Conservation (phyloP, 2,797 vertebrate genomes). For the Sciurus vulgaris region DNA sequence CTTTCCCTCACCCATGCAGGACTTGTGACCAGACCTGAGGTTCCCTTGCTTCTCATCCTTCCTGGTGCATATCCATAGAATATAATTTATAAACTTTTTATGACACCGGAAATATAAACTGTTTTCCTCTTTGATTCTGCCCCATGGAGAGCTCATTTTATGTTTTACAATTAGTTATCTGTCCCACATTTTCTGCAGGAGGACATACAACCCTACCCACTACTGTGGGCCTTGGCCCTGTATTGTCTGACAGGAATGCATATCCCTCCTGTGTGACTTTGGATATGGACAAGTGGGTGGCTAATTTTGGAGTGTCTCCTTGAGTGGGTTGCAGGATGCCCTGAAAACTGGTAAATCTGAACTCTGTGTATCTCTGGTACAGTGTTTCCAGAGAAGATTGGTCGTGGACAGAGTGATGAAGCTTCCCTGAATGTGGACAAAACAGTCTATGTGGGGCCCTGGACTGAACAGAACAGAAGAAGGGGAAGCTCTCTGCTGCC, state of each 20-base stretch:
- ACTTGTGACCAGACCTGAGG: no score
- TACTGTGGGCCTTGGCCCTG: background rate
- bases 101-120: background rate
- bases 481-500: no score
- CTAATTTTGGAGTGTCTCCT: background rate
- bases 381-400: background rate
- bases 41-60: background rate
- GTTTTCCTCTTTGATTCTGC: background rate
- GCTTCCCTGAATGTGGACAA: background rate
- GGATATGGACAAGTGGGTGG: background rate
- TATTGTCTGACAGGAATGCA: background rate
- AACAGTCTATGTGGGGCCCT: background rate
- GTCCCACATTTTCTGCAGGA: background rate
- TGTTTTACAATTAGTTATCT: background rate
- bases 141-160: background rate
- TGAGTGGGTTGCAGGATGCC: background rate
- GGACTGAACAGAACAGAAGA: background rate
- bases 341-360: background rate
- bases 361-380: background rate
- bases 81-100: background rate
- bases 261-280: no score
- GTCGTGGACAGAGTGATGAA: background rate
- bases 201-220: background rate
- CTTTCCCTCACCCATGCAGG: no score
- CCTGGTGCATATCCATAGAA: background rate